A percentile compares a stretch with the other conserved stretches of the same genome.
Evolutionary conservation across 64 coral and sea anemone genomes (phyloP).

Genomic region (Pachyseris speciosa): DNA sequence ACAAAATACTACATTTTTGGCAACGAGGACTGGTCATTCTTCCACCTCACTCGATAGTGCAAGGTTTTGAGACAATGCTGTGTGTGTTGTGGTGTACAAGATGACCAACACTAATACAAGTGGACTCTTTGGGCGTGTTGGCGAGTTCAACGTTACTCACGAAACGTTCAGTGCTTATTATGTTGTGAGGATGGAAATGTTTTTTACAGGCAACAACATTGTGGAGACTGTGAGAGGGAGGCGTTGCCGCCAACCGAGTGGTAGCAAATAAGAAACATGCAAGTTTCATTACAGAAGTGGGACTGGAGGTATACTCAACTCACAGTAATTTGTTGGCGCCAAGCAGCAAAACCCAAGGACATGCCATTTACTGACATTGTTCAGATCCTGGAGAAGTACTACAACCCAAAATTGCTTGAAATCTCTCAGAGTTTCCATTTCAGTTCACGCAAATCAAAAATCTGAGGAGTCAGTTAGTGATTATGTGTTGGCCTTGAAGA

Average conservation of each 20-base stretch:
- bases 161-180: conserved; percentile 66
- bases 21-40: conserved; percentile 48
- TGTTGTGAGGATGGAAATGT: conserved; percentile 67
- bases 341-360: conserved; percentile 58
- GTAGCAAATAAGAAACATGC: conserved; percentile 67
- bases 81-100: not conserved
- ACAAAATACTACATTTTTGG: conserved; percentile 66
- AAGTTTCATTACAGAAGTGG: conserved; percentile 69
- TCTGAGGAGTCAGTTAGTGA: conserved; percentile 36
- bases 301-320: conserved; percentile 58
- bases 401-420: conserved; percentile 33
- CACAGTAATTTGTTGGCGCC: conserved; percentile 51
- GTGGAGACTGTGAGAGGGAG: conserved; percentile 51
- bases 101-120: not conserved
- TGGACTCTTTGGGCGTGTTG: conserved; percentile 62
- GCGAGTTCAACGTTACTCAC: conserved; percentile 2
- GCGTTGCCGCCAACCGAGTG: conserved; percentile 14
- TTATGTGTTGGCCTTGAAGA: conserved; percentile 20
- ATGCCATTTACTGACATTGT: conserved; percentile 20
- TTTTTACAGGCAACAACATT: conserved; percentile 58
- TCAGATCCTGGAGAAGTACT: conserved; percentile 43
- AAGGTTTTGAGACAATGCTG: conserved; percentile 16
- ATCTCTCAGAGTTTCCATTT: conserved; percentile 60
- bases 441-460: conserved; percentile 46
- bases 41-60: conserved; percentile 28